Base-by-base conservation (phyloP, 23 tunicate genomes). In the Styela clava region DNA sequence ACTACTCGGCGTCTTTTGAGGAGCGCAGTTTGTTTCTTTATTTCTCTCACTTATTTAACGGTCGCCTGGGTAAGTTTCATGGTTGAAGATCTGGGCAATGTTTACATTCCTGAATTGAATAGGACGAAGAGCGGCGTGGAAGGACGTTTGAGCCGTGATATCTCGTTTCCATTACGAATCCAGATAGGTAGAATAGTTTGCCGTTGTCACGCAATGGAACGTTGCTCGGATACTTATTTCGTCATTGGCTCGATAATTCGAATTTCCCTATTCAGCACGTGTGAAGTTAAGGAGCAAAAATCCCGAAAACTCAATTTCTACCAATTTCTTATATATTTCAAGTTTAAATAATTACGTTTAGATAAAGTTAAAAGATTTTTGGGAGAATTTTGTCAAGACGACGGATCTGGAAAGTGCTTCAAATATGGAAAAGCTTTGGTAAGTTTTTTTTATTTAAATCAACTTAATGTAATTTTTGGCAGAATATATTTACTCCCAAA, bases 341-440 rank as follows among this genome's bases (percentile, higher is more conserved):
- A 44, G 12, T 7, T 44, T 44, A 44, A 44, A 44, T 44, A 44
- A 44, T 44, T 12, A 44, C 12, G 12, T 44, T 22, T 84, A 91
- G 97, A 86, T 31, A 83, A 83, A 63, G 82, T 88, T 28, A 85
- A 85, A 34, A 64, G 52, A 24, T 91, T 91, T 83, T 35, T 91
- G 69, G 79, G 68, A 31, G 97, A 91, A 69, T 91, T 83, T 74
- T 78, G 81, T 81, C 91, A 91, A 31, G 83, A 67, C 35, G 87
- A 86, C 26, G 91, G 85, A 12, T 52, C 29, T 25, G 88, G 85
- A 67, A 91, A 91, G 63, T 69, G 68, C 34, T 91, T 91, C 88
- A 91, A 91, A 79, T 91, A 91, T 65, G 89, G 92, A 21, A 84
- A 86, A 79, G 73, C 76, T 2, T 64, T 91, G 91, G 97, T 91